A percentile compares a stretch with the other conserved stretches of the same genome.
These are phyloP conservation scores for Julus scanicus DNA, from an alignment of 2,888 invertebrate genomes.

Conservation along the genomic window DNA sequence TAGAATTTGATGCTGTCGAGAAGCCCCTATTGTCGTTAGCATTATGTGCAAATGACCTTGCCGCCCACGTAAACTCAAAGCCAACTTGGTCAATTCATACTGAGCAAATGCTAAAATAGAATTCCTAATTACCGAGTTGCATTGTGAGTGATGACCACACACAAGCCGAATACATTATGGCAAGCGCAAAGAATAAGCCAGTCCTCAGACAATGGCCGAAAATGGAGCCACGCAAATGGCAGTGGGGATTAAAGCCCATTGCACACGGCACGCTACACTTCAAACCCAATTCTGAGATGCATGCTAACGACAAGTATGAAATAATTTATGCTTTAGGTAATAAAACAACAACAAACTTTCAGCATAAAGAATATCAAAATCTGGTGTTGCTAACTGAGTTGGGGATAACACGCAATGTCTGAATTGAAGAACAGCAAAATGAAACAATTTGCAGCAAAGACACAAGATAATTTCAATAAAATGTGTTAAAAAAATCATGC, in stretches of 20 bases:
- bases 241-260: neutral
- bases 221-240: constrained; percentile 25
- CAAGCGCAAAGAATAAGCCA: constrained; percentile 12
- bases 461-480: no score
- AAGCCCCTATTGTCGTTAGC: constrained; percentile 31
- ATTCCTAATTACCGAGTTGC: constrained; percentile 25
- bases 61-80: constrained; percentile 1
- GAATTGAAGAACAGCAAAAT: no score
- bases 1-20: constrained; percentile 31
- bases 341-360: neutral
- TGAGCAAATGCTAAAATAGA: constrained; percentile 25
- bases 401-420: no score
- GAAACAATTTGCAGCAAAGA: no score
- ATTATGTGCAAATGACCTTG: constrained; percentile 45
- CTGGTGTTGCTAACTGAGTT: neutral
- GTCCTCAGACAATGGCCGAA: constrained; percentile 1
- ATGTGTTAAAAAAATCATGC: no score
- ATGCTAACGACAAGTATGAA: neutral
- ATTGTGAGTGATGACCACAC: neutral
- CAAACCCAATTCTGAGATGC: neutral
- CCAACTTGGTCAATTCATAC: neutral
- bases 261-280: neutral
- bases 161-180: neutral
- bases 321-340: neutral
- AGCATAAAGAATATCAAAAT: neutral